phyloP scores from a whole-genome alignment of 2,797 vertebrate species.

The Pelobates cultripes region DNA sequence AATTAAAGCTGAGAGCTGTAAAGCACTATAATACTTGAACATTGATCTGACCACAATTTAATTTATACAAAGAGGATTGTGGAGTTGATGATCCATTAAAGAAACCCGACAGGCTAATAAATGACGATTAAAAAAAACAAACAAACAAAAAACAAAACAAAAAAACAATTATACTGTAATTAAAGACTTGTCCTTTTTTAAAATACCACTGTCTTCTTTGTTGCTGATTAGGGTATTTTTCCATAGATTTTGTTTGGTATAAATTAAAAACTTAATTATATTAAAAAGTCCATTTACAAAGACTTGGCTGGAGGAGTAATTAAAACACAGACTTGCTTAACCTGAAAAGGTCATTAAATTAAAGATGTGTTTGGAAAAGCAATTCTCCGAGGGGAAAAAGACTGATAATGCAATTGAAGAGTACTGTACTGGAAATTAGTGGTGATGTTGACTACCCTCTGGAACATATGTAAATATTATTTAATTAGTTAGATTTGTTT shows the following conservation, averaged over 20 bases:
- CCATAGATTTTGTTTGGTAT: constrained; percentile 17
- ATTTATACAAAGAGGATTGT: constrained; percentile 49
- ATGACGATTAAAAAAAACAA: constrained; percentile 46
- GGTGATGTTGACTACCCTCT: background rate
- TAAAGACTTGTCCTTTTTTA: constrained; percentile 39
- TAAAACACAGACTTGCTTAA: constrained; percentile 42
- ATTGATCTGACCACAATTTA: constrained; percentile 48
- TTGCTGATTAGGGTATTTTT: constrained; percentile 34
- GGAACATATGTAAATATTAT: no score
- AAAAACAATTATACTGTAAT: constrained; percentile 45
- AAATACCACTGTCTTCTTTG: constrained; percentile 2
- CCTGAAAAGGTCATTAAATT: constrained; percentile 45
- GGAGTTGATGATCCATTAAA: constrained; percentile 48
- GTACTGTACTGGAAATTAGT: background rate
- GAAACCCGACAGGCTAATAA: constrained; percentile 48
- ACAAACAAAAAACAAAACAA: constrained; percentile 36
- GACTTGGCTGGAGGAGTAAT: constrained; percentile 36
- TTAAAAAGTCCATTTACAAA: constrained; percentile 29
- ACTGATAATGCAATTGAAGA: constrained; percentile 24
- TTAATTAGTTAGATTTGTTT: no score
- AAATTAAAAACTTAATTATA: constrained; percentile 51
- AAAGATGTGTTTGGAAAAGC: constrained; percentile 27
- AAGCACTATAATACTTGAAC: constrained; percentile 26
- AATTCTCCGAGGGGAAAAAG: constrained; percentile 25
- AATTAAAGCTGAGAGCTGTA: constrained; percentile 42